Conservation (phyloP, 37 sponge, comb jelly and placozoan species). For the Cliona cf. orientalis region DNA sequence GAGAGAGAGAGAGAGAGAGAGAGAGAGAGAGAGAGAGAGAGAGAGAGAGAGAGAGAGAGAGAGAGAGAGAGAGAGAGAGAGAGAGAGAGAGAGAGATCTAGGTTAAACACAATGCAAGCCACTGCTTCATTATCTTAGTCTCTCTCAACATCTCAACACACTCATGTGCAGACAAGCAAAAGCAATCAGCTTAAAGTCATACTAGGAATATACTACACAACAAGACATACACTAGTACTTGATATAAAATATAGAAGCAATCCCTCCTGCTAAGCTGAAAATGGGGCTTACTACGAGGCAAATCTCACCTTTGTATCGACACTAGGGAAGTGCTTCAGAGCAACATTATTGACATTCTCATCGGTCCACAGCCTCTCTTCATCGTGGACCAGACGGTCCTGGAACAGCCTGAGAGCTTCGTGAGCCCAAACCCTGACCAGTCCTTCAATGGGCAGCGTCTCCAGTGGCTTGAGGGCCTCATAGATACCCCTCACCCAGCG, state of each 20-base stretch:
- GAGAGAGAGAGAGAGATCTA: background rate
- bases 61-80: background rate
- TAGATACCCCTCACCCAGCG: slow-evolving; percentile 97
- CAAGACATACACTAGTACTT: too few species aligned
- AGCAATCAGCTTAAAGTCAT: too few species aligned
- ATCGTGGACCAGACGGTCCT: slow-evolving; percentile 90
- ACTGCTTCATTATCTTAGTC: too few species aligned
- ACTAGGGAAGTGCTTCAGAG: slow-evolving; percentile 92
- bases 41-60: slow-evolving; percentile 9
- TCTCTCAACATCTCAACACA: too few species aligned
- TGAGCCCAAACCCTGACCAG: slow-evolving; percentile 98
- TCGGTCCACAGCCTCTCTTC: slow-evolving; percentile 98
- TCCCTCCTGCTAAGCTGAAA: too few species aligned
- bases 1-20: slow-evolving; percentile 31
- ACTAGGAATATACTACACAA: too few species aligned
- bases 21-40: slow-evolving; percentile 45
- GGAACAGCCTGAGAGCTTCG: slow-evolving; percentile 95
- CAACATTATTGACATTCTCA: slow-evolving; percentile 84
- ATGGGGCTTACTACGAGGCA: too few species aligned
- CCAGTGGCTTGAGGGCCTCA: slow-evolving; percentile 91
- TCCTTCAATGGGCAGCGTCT: slow-evolving; percentile 89
- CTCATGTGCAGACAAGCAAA: too few species aligned
- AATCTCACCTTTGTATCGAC: slow-evolving; percentile 71
- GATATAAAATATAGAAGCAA: too few species aligned
- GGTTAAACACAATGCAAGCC: background rate